Percentiles rank a stretch among this genome's conserved stretches.
phyloP scores from a whole-genome alignment of 1,140 invertebrate species.

The Platorchestia sp. region DNA sequence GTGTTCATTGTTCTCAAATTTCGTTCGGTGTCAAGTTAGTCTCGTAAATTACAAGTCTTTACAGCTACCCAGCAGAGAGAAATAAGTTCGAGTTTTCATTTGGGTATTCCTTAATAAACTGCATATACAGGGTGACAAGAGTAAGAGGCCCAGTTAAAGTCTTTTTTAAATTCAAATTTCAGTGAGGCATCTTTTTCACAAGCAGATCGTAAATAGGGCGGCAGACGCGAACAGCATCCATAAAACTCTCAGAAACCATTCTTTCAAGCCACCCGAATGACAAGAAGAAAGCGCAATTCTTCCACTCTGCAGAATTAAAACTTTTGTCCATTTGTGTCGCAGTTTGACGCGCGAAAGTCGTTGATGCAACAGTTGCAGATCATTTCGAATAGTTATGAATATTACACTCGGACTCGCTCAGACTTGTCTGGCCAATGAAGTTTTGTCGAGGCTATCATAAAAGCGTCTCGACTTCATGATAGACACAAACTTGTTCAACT shows the following conservation, averaged over 20 bases:
- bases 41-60: background rate
- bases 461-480: background rate
- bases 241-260: background rate
- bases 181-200: background rate
- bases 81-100: background rate
- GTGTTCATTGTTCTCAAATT: background rate
- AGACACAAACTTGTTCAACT: too few relatives aligned
- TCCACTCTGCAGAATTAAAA: conserved; percentile 8
- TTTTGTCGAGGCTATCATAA: background rate
- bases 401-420: background rate
- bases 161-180: background rate
- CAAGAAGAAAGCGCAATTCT: background rate
- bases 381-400: background rate
- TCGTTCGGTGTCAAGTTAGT: background rate
- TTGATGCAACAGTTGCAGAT: background rate
- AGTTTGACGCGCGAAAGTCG: background rate
- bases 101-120: background rate
- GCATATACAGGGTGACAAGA: background rate
- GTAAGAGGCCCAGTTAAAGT: background rate
- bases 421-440: background rate
- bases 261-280: background rate
- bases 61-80: background rate
- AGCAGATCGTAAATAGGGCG: background rate
- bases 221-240: background rate
- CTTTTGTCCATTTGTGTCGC: background rate